These are phyloP conservation scores for Zaprionus ornatus DNA, from an alignment of 1,140 invertebrate species.

Conservation along the genomic window DNA sequence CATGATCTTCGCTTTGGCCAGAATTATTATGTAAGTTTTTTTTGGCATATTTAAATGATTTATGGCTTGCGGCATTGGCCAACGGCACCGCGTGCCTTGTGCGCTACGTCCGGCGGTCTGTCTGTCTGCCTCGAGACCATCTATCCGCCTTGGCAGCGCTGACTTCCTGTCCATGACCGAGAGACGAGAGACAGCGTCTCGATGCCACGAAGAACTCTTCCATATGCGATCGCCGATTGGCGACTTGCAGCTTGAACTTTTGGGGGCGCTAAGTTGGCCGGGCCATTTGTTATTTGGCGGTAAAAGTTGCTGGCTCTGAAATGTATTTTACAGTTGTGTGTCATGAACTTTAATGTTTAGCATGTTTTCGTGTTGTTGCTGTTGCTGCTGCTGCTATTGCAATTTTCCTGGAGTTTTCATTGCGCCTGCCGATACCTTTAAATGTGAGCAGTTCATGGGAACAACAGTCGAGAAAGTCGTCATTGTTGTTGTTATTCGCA, in stretches of 20 bases:
- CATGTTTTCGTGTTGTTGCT: slow-evolving; percentile 55
- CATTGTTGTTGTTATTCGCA: slow-evolving; percentile 34
- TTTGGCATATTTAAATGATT: slow-evolving; percentile 80
- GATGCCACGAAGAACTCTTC: slow-evolving; percentile 64
- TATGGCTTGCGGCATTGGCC: slow-evolving; percentile 77
- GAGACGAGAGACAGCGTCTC: background rate
- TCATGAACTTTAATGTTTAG: slow-evolving; percentile 80
- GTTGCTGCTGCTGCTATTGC: slow-evolving; percentile 27
- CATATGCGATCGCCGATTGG: slow-evolving; percentile 51
- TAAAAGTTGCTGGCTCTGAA: slow-evolving; percentile 73
- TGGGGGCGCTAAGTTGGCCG: slow-evolving; percentile 74
- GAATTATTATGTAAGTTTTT: slow-evolving; percentile 76
- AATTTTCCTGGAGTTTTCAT: slow-evolving; percentile 49
- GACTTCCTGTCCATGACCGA: slow-evolving; percentile 68
- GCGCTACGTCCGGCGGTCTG: background rate
- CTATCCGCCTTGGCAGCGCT: slow-evolving; percentile 9
- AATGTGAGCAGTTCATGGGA: slow-evolving; percentile 80
- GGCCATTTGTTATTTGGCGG: slow-evolving; percentile 75
- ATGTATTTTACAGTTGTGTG: slow-evolving; percentile 78
- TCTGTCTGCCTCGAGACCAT: background rate
- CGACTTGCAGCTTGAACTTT: slow-evolving; percentile 70
- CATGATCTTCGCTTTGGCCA: slow-evolving; percentile 48
- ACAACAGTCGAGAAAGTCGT: slow-evolving; percentile 69
- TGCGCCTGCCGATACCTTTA: slow-evolving; percentile 66
- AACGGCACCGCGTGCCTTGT: slow-evolving; percentile 35